A percentile compares a stretch with the other conserved stretches of the same genome.
Conservation (phyloP, 2,113 vertebrate species). For the Ciconia maguari region DNA sequence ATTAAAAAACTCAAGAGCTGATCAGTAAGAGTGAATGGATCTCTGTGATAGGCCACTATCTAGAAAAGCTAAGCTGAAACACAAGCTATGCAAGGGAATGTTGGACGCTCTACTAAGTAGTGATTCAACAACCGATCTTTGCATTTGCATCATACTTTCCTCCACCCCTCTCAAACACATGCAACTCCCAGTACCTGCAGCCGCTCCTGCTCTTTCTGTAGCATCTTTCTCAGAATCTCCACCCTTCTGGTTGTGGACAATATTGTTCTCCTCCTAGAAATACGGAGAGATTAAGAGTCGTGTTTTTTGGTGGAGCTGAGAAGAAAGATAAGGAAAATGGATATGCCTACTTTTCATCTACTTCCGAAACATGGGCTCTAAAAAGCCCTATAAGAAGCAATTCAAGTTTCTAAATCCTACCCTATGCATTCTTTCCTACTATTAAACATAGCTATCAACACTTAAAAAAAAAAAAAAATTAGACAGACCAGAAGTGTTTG, state of each 20-base stretch:
- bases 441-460: background rate
- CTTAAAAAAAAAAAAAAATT: background rate
- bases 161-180: too few relatives aligned
- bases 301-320: background rate
- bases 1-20: background rate
- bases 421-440: background rate
- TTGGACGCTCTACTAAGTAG: background rate
- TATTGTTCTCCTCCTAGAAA: conserved; percentile 86
- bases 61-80: background rate
- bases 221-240: conserved; percentile 85
- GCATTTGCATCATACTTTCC: background rate
- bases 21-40: background rate
- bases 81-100: background rate
- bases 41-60: background rate
- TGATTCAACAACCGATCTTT: background rate
- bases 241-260: conserved; percentile 85
- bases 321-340: background rate
- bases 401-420: background rate
- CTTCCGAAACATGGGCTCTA: background rate
- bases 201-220: conserved; percentile 86
- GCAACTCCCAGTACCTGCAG: conserved; percentile 77
- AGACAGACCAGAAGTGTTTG: background rate
- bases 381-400: background rate
- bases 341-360: background rate
- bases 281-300: background rate